These are phyloP conservation scores for Callopanchax toddi DNA, from an alignment of 2,113 vertebrate genomes.

Conservation along the genomic window DNA sequence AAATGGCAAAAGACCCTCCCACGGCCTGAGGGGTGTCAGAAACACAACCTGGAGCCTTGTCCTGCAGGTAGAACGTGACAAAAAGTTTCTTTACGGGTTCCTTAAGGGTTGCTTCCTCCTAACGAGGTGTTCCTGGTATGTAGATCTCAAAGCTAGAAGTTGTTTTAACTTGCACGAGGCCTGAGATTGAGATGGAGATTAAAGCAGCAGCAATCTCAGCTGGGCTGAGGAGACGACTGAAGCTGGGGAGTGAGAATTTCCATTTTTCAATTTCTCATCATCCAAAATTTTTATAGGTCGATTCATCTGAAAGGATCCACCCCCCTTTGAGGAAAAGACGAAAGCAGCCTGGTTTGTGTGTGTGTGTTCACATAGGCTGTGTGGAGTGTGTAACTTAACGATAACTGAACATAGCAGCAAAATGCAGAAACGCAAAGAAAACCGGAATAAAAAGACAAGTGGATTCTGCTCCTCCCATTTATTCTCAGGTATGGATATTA, in stretches of 20 bases:
- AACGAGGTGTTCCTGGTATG: too few species aligned
- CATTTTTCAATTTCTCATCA: constrained; percentile 45
- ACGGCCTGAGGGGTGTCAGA: too few species aligned
- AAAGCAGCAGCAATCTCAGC: constrained; percentile 32
- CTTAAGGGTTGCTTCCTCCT: too few species aligned
- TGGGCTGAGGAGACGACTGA: constrained; percentile 1
- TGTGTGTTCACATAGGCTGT: constrained; percentile 1
- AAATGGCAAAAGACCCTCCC: too few species aligned
- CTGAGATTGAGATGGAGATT: constrained; percentile 46
- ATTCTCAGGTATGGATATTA: constrained; percentile 45
- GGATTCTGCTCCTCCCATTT: constrained; percentile 13
- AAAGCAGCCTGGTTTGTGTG: constrained; percentile 13
- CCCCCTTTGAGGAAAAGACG: constrained; percentile 6
- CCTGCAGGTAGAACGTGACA: too few species aligned
- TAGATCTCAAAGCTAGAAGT: constrained; percentile 2
- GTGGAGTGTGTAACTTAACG: neutral
- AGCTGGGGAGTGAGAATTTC: constrained; percentile 33
- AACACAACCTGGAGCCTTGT: too few species aligned
- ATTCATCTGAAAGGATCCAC: constrained; percentile 25
- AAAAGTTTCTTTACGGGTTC: too few species aligned
- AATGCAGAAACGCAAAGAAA: too few species aligned
- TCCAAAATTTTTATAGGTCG: constrained; percentile 32
- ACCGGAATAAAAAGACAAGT: neutral
- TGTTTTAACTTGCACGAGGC: constrained; percentile 10
- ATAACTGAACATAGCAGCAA: constrained; percentile 22